These are phyloP conservation scores for Procambarus virginalis DNA, from an alignment of 1,140 invertebrate species.

Conservation along the genomic window DNA sequence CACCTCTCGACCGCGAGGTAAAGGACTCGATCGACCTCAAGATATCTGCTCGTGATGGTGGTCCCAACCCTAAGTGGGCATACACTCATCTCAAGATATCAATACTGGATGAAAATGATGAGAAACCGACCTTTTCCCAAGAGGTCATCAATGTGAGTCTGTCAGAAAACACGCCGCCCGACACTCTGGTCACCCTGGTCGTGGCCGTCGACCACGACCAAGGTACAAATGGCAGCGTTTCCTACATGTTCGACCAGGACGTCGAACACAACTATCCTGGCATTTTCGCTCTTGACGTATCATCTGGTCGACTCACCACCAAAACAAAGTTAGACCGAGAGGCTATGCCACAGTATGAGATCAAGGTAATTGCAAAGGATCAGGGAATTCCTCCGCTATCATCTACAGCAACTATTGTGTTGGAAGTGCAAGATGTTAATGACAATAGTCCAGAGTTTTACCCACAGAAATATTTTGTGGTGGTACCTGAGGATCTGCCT, in stretches of 20 bases:
- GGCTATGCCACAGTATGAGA: constrained; percentile 83
- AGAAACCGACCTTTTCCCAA: constrained; percentile 86
- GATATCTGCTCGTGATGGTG: constrained; percentile 89
- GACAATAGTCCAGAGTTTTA: constrained; percentile 93
- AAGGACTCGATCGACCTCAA: constrained; percentile 87
- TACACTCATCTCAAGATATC: constrained; percentile 90
- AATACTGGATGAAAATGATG: constrained; percentile 96
- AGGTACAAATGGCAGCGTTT: constrained; percentile 93
- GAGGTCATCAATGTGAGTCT: constrained; percentile 84
- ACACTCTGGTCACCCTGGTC: constrained; percentile 88
- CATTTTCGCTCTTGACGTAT: constrained; percentile 86
- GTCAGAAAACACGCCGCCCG: constrained; percentile 86
- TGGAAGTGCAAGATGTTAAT: constrained; percentile 90
- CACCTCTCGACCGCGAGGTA: constrained; percentile 88
- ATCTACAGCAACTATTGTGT: constrained; percentile 87
- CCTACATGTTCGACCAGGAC: constrained; percentile 83
- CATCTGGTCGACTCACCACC: constrained; percentile 90
- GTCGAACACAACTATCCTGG: constrained; percentile 85
- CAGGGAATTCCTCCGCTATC: constrained; percentile 90
- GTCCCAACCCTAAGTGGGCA: constrained; percentile 92
- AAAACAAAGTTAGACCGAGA: constrained; percentile 88
- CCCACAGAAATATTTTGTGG: constrained; percentile 86
- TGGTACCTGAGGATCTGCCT: constrained; percentile 80
- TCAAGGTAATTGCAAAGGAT: constrained; percentile 92
- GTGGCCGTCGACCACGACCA: constrained; percentile 93